A percentile compares a stretch with the other conserved stretches of the same genome.
phyloP scores from a whole-genome alignment of 2,797 vertebrate species.

The Poecilia picta region DNA sequence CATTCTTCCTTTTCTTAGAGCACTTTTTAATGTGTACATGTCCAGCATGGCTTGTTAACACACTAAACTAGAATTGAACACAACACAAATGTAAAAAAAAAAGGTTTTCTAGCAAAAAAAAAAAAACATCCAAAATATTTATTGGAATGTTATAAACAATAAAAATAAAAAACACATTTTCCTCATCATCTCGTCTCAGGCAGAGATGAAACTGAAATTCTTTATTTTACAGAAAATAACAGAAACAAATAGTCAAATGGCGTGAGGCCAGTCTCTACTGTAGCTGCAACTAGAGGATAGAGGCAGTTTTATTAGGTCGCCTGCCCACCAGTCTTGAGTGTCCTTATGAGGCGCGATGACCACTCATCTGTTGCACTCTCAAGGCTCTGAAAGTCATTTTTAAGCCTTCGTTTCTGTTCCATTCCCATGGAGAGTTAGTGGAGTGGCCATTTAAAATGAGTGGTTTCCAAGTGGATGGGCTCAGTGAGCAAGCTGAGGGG shows the following conservation, averaged over 20 bases:
- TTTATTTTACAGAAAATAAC: constrained; percentile 28
- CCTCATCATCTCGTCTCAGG: constrained; percentile 21
- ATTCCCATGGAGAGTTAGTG: constrained; percentile 14
- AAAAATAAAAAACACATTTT: constrained; percentile 47
- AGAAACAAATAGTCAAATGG: constrained; percentile 25
- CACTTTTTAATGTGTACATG: constrained; percentile 86
- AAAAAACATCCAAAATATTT: constrained; percentile 54
- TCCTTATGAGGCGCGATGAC: constrained; percentile 12
- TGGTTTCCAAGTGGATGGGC: constrained; percentile 59
- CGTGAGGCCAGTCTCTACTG: constrained; percentile 28
- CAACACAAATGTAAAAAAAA: constrained; percentile 83
- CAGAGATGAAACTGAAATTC: constrained; percentile 20
- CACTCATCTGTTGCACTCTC: constrained; percentile 11
- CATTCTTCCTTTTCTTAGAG: constrained; percentile 53
- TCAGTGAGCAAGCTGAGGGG: constrained; percentile 57
- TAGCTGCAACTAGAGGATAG: constrained; percentile 49
- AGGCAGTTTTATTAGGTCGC: constrained; percentile 24
- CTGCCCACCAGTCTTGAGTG: constrained; percentile 25
- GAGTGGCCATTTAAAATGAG: constrained; percentile 54
- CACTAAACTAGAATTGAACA: constrained; percentile 85
- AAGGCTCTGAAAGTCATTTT: constrained; percentile 32
- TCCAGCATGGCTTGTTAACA: constrained; percentile 89
- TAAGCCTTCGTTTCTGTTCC: constrained; percentile 14
- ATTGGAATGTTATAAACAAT: constrained; percentile 83
- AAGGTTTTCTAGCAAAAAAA: constrained; percentile 69